phyloP scores from a whole-genome alignment of 2,888 invertebrate genomes.

The Cryptocheilus praepositus region DNA sequence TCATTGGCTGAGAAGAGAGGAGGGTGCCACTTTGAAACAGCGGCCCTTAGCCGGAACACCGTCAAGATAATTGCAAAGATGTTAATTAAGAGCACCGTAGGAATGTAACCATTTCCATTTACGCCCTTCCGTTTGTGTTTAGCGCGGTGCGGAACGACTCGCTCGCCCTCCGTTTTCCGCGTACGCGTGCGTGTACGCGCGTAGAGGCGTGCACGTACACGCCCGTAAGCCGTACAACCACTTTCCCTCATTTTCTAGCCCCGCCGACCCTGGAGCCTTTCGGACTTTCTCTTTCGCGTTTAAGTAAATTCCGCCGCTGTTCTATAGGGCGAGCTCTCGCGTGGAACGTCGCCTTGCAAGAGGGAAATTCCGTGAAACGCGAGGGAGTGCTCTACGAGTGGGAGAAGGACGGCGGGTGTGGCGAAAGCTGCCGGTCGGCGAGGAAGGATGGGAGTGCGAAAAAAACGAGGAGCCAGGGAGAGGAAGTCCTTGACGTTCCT shows the following conservation, averaged over 20 bases:
- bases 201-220: too few species aligned
- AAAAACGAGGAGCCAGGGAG: too few species aligned
- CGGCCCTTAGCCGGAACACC: constrained; percentile 26
- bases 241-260: constrained; percentile 24
- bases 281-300: constrained; percentile 25
- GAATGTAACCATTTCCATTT: constrained; percentile 61
- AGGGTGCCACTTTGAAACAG: constrained; percentile 31
- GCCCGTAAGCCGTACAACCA: constrained; percentile 16
- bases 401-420: neutral
- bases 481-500: neutral
- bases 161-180: constrained; percentile 23
- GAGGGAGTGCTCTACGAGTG: constrained; percentile 15
- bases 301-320: constrained; percentile 44
- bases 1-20: too few species aligned
- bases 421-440: too few species aligned
- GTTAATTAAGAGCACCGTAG: constrained; percentile 60
- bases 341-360: constrained; percentile 27
- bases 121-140: constrained; percentile 44
- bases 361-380: constrained; percentile 28
- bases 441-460: too few species aligned
- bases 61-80: constrained; percentile 59
- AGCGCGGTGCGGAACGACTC: constrained; percentile 28
- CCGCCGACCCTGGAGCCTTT: neutral
- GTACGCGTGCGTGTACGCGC: constrained; percentile 9
- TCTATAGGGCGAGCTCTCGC: constrained; percentile 36